Conservation (phyloP, 1,140 invertebrate species). For the Drosophila kanapiae region DNA sequence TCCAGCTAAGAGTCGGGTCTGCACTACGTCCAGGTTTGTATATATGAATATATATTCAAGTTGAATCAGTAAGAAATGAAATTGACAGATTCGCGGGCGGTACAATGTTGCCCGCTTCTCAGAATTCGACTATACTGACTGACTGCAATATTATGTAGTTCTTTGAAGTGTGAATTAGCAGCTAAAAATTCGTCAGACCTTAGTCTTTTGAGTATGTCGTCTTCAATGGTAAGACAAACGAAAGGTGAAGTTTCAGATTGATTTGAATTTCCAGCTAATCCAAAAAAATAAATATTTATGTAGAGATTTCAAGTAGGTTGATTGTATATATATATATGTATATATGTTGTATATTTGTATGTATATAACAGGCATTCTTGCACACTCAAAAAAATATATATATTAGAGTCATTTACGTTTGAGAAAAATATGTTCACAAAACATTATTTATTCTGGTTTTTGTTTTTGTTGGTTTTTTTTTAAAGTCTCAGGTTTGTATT, state of each 20-base stretch:
- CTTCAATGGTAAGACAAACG: too few relatives aligned
- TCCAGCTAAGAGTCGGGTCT: constrained; percentile 50
- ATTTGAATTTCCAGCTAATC: too few relatives aligned
- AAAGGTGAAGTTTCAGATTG: too few relatives aligned
- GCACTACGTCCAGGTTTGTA: constrained; percentile 38
- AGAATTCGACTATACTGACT: too few relatives aligned
- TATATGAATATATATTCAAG: constrained; percentile 45
- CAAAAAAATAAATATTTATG: constrained; percentile 39
- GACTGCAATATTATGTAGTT: too few relatives aligned
- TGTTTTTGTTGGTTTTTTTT: constrained; percentile 21
- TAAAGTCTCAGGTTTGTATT: constrained; percentile 70
- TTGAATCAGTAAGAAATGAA: too few relatives aligned
- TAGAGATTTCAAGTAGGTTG: constrained; percentile 54
- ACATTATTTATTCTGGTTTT: constrained; percentile 35
- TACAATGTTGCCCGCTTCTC: too few relatives aligned
- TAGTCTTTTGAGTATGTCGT: too few relatives aligned
- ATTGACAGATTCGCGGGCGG: too few relatives aligned
- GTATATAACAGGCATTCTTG: constrained; percentile 64
- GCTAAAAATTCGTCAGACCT: too few relatives aligned
- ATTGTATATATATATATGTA: constrained; percentile 49
- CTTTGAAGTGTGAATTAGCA: too few relatives aligned
- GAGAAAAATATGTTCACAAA: constrained; percentile 66
- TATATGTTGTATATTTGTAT: constrained; percentile 59
- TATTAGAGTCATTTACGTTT: constrained; percentile 65
- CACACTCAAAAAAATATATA: constrained; percentile 63